A percentile compares a stretch with the other conserved stretches of the same genome.
Evolutionary conservation across 2,888 invertebrate species (phyloP).

Genomic region (Noctuana brunneofusca): DNA sequence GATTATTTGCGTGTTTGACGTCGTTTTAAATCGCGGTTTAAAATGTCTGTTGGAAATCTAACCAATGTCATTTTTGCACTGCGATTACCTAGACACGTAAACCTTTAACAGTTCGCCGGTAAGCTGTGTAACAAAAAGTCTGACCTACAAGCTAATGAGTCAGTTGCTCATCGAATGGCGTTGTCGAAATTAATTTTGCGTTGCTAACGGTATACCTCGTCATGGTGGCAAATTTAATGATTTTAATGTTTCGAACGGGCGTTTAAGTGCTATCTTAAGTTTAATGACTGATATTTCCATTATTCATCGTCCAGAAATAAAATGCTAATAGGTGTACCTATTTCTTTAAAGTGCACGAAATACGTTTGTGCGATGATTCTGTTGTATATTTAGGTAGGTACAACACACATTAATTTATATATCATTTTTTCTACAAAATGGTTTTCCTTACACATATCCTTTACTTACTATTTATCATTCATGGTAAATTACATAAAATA

Average conservation of each 20-base stretch:
- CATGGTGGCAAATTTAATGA: constrained; percentile 34
- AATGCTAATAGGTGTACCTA: constrained; percentile 6
- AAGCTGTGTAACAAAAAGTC: constrained; percentile 45
- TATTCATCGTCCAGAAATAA: constrained; percentile 29
- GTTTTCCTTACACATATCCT: no score
- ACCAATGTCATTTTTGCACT: constrained; percentile 38
- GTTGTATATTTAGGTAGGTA: background rate
- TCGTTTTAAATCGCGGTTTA: constrained; percentile 38
- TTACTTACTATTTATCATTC: no score
- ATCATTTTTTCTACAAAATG: no score
- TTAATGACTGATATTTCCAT: constrained; percentile 31
- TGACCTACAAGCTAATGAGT: constrained; percentile 51
- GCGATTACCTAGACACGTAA: constrained; percentile 44
- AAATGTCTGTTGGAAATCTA: constrained; percentile 30
- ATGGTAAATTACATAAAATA: no score
- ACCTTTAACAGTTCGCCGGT: constrained; percentile 56
- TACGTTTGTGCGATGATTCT: background rate
- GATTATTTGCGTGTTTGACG: constrained; percentile 64
- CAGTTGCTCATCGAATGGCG: constrained; percentile 25
- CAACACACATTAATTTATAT: background rate
- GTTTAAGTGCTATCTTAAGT: constrained; percentile 26
- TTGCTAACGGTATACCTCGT: constrained; percentile 33
- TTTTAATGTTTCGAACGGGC: constrained; percentile 31
- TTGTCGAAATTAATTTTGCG: constrained; percentile 35
- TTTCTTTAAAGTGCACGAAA: constrained; percentile 1